A percentile compares a stretch with the other conserved stretches of the same genome.
These are phyloP conservation scores for Uromys caudimaculatus DNA, from an alignment of 2,797 vertebrate genomes.

Conservation along the genomic window DNA sequence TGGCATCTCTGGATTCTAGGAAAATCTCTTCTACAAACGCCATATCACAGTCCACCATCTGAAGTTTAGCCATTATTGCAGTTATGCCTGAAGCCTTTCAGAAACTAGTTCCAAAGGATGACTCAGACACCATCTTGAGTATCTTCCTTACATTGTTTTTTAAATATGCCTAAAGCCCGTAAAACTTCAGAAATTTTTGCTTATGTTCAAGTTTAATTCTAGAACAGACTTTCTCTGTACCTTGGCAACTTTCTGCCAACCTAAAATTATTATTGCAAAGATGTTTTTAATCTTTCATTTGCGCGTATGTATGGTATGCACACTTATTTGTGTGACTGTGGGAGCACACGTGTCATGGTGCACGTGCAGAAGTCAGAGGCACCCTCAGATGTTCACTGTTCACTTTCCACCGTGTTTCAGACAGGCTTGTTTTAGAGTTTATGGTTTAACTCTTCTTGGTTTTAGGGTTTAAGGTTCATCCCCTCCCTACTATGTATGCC, in stretches of 20 bases:
- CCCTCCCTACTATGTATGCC: neutral
- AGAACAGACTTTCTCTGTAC: neutral
- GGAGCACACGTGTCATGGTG: neutral
- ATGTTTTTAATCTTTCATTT: neutral
- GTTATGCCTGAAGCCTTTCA: neutral
- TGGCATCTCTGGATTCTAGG: neutral
- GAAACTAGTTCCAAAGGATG: constrained; percentile 37
- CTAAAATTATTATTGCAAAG: neutral
- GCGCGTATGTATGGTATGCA: neutral
- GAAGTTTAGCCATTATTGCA: constrained; percentile 25
- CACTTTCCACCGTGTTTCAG: neutral
- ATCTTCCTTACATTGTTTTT: constrained; percentile 14
- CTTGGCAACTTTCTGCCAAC: constrained; percentile 42
- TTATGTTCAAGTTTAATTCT: constrained; percentile 33
- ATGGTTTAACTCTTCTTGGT: neutral
- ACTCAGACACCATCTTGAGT: neutral
- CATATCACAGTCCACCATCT: neutral
- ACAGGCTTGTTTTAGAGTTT: neutral
- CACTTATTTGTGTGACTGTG: too few species aligned
- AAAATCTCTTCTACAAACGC: neutral
- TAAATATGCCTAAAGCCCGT: neutral
- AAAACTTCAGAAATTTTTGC: constrained; percentile 3
- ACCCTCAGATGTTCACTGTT: neutral
- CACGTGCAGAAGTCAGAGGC: neutral
- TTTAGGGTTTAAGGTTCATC: neutral